phyloP scores from a whole-genome alignment of 2,888 invertebrate species.

The Sphinx pinastri region DNA sequence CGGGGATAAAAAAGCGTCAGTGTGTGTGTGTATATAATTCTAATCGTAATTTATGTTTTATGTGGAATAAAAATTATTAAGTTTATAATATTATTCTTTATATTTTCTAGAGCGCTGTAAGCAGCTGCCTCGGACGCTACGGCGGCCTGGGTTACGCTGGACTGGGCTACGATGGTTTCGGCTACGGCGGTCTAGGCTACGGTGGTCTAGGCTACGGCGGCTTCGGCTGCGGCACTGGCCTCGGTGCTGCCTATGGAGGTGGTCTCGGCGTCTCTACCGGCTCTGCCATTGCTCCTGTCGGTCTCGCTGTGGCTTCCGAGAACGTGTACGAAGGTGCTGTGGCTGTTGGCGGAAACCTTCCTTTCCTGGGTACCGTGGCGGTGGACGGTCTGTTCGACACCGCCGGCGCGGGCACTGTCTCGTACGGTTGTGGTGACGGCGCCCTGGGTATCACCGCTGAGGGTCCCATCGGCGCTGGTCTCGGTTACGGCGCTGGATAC shows the following conservation, averaged over 20 bases:
- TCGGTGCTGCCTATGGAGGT: not conserved
- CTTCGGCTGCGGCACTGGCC: slow-evolving; percentile 5
- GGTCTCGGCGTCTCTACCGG: too few species aligned
- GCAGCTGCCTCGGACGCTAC: too few species aligned
- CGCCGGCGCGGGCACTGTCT: too few species aligned
- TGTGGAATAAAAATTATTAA: too few species aligned
- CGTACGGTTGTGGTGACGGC: slow-evolving; percentile 37
- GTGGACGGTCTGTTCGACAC: slow-evolving; percentile 30
- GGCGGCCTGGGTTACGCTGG: too few species aligned
- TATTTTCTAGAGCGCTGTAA: not conserved
- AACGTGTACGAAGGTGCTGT: slow-evolving; percentile 35
- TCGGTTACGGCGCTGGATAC: slow-evolving; percentile 3
- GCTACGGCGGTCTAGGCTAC: slow-evolving; percentile 26
- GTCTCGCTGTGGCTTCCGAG: slow-evolving; percentile 32
- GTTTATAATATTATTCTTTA: too few species aligned
- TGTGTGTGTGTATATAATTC: too few species aligned
- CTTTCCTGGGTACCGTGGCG: slow-evolving; percentile 35
- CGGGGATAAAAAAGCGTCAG: too few species aligned
- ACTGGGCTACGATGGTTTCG: slow-evolving; percentile 5
- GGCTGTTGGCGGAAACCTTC: slow-evolving; percentile 35
- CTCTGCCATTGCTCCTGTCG: too few species aligned
- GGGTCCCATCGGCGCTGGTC: slow-evolving; percentile 7
- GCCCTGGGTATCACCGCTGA: slow-evolving; percentile 24
- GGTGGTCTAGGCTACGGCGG: slow-evolving; percentile 29
- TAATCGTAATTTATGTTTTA: too few species aligned